Evolutionary conservation across 2,797 vertebrate genomes (phyloP), one percentile per base, ranked within the genome.

Genomic region (Microctenopoma lineatum): DNA sequence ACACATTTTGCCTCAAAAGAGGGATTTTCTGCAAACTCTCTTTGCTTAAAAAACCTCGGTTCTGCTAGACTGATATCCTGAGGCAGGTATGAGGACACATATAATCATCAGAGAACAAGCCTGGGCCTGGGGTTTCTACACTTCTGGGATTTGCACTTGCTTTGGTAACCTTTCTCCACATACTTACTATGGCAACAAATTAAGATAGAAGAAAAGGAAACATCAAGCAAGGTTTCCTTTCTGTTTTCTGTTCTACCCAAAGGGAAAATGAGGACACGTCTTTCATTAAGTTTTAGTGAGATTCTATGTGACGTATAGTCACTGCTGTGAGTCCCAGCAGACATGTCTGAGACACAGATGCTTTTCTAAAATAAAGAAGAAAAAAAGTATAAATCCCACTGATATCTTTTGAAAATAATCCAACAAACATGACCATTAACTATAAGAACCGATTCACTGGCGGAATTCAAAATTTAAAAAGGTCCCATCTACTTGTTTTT

Each of bases 51-150:
- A 68, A 88, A 73, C 69, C 72, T 69, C 69, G 59, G 78, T 85
- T 92, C 84, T 87, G 77, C 84, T 82, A 88, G 65, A 90, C 63
- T 82, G 88, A 90, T 86, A 90, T 79, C 92, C 91, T 84, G 68
- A 92, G 93, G 90, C 87, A 81, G 70, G 65, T 77, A 87, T 91
- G 92, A 93, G 73, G 84, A 90, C 90, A 90, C 77, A 66, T 63
- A 80, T 76, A 84, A 85, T 87, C 70, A n/a, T 18, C 45, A 26
- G 57, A 39, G 73, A 87, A 91, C 94, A 94, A 90, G 93, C 73
- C 93, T 47, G 77, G 91, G 73, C 93, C 73, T 90, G 89, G 82
- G 56, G 29, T 84, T 70, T 79, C 79, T 73, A 62, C 69, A 57
- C 79, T 81, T 79, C 67, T 44, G 82, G 85, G 84, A 87, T 87